Evolutionary conservation across 2,888 invertebrate species (phyloP), one percentile per base, ranked within the genome.

Genomic region (Rotaria socialis): DNA sequence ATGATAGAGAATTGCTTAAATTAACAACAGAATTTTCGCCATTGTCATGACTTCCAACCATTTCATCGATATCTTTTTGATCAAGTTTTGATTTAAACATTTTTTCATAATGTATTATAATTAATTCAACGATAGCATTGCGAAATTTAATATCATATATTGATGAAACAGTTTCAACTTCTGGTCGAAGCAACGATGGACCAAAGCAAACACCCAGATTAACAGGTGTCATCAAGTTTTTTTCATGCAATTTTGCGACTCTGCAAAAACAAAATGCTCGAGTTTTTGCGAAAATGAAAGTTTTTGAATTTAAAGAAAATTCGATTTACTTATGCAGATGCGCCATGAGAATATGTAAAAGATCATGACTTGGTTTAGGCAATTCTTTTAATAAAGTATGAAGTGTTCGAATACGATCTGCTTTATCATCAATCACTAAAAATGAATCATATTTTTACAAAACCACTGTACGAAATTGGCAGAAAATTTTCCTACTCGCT

Each of bases 101-200:
- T 80, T 80, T 80, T 87, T 95, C 94, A 91, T 94, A 95, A 91
- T 96, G 95, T 89, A 95, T 95, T 87, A 98, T 95, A 88, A 98
- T 93, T 90, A 97, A 95, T 93, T 98, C 97, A 87, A 98, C 96
- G 88, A 98, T 96, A 90, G 98, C 96, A 92, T 98, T 98, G 92
- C 96, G 96, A 93, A 98, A 99, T 93, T 99, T 99, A 89, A 98
- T 95, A 92, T 99, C 97, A 93, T 98, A 95, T 90, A 99, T 97
- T 90, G 97, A 96, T 87, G 98, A 97, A 87, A 99, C 96, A 16
- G 97, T 96, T 93, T 98, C 97, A 91, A 96, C 96, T 92, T 96
- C 95, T 11, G 97, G 95, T 87, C 97, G 93, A 90, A 99, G 93
- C 89, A 99, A 93, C 85, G 97, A 97, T 55, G 98, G 98, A 50